Percentiles rank a stretch among this genome's conserved stretches.
Evolutionary conservation across 2,797 vertebrate species (phyloP).

Genomic region (Philypnodon macrostomus): DNA sequence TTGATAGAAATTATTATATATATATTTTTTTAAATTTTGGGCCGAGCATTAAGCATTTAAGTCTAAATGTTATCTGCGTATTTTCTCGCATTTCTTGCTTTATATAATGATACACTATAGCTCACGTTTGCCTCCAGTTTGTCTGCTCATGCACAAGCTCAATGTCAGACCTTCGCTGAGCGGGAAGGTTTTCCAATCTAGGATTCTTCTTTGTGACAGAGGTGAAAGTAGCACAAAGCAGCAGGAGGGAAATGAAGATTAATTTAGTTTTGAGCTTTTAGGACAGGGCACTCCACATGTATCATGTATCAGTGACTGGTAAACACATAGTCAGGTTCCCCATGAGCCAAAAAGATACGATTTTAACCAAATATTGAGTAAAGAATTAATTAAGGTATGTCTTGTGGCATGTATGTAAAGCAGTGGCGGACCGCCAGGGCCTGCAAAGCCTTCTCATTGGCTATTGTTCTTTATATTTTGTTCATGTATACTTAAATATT

Average conservation of each 20-base stretch:
- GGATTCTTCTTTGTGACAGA: conserved; percentile 36
- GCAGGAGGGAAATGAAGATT: conserved; percentile 60
- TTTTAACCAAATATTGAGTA: too few species aligned
- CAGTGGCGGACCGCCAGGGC: too few species aligned
- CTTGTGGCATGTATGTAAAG: too few species aligned
- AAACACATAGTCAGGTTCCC: conserved; percentile 30
- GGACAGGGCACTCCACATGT: conserved; percentile 28
- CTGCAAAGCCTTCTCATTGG: too few species aligned
- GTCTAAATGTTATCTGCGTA: too few species aligned
- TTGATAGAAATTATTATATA: too few species aligned
- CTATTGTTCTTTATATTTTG: too few species aligned
- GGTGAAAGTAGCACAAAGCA: conserved; percentile 38
- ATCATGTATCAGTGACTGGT: conserved; percentile 32
- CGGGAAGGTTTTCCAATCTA: conserved; percentile 27
- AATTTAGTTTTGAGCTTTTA: conserved; percentile 61
- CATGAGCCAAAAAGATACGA: too few species aligned
- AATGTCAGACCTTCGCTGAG: conserved; percentile 34
- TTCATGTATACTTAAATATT: too few species aligned
- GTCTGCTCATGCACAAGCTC: conserved; percentile 17
- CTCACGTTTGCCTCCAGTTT: conserved; percentile 39
- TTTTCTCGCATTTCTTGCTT: conserved; percentile 22
- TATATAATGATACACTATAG: conserved; percentile 29
- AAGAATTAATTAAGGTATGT: too few species aligned
- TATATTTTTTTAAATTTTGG: too few species aligned
- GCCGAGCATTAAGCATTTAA: too few species aligned